Evolutionary conservation across 2,888 invertebrate genomes (phyloP).

Genomic region (Drosophila pseudotakahashii): DNA sequence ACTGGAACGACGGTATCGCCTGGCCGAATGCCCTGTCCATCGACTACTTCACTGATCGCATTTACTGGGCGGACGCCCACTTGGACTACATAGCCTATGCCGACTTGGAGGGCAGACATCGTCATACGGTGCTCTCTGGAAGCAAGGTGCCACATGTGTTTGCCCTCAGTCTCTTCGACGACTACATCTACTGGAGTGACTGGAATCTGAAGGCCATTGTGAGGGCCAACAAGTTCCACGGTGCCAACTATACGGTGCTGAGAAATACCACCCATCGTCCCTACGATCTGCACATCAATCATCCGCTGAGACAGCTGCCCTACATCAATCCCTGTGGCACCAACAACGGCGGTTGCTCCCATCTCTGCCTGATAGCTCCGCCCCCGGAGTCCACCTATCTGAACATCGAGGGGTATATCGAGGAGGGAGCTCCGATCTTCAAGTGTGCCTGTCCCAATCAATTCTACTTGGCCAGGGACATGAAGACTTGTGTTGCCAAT

Average conservation of each 20-base stretch:
- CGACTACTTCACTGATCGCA: slow-evolving; percentile 96
- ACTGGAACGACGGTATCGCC: slow-evolving; percentile 96
- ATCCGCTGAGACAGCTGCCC: slow-evolving; percentile 93
- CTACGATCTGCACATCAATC: slow-evolving; percentile 96
- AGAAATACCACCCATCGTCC: slow-evolving; percentile 97
- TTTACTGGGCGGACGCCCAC: slow-evolving; percentile 99
- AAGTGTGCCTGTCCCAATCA: slow-evolving; percentile 98
- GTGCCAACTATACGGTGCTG: slow-evolving; percentile 89
- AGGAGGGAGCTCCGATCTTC: slow-evolving; percentile 91
- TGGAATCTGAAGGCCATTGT: slow-evolving; percentile 98
- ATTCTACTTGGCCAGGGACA: slow-evolving; percentile 92
- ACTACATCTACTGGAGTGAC: slow-evolving; percentile 97
- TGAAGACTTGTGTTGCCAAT: slow-evolving; percentile 96
- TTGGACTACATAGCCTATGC: slow-evolving; percentile 98
- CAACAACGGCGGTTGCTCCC: slow-evolving; percentile 98
- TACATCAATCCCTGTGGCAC: slow-evolving; percentile 95
- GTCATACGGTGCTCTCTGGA: slow-evolving; percentile 92
- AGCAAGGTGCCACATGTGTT: slow-evolving; percentile 96
- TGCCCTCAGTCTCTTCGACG: slow-evolving; percentile 96
- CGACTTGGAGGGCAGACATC: slow-evolving; percentile 95
- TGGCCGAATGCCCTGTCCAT: slow-evolving; percentile 99
- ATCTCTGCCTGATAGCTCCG: slow-evolving; percentile 96
- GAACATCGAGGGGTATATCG: slow-evolving; percentile 91
- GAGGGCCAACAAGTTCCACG: slow-evolving; percentile 96
- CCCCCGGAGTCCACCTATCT: slow-evolving; percentile 90